These are phyloP conservation scores for Ditylenchus weischeri DNA, from an alignment of 2,888 invertebrate genomes.

Conservation along the genomic window DNA sequence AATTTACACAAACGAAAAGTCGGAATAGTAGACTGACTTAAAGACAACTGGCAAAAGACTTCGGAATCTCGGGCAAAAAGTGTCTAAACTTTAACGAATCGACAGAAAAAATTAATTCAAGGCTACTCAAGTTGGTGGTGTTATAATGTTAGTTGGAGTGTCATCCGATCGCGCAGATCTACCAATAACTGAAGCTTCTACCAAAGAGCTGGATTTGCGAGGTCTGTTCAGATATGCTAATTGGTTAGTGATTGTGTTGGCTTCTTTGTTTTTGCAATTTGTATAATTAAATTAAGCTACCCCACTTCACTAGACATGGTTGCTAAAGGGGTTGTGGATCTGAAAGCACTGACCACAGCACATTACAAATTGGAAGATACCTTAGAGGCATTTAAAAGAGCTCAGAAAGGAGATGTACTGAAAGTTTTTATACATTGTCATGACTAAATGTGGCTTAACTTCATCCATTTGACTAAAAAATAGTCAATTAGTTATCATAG, in stretches of 20 bases:
- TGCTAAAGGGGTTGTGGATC: background rate
- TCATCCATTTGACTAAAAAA: no score
- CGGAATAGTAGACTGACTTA: no score
- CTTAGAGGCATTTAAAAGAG: background rate
- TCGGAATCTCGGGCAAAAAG: no score
- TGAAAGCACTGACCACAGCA: background rate
- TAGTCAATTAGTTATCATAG: no score
- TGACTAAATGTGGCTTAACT: background rate
- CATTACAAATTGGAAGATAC: constrained; percentile 3
- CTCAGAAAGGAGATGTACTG: background rate
- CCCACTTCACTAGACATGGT: background rate
- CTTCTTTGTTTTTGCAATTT: no score
- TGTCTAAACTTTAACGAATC: background rate
- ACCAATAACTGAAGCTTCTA: background rate
- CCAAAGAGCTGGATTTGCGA: background rate
- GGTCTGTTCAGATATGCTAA: constrained; percentile 2
- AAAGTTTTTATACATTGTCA: constrained; percentile 6
- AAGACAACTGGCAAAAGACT: no score
- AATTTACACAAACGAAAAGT: no score
- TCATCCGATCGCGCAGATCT: background rate
- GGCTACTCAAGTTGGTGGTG: constrained; percentile 6
- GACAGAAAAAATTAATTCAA: background rate
- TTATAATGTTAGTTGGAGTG: background rate
- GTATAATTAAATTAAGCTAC: background rate
- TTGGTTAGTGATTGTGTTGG: background rate